Percentiles rank a stretch among this genome's conserved stretches.
Conservation (phyloP, 1,140 invertebrate species). For the Microplitis demolitor region DNA sequence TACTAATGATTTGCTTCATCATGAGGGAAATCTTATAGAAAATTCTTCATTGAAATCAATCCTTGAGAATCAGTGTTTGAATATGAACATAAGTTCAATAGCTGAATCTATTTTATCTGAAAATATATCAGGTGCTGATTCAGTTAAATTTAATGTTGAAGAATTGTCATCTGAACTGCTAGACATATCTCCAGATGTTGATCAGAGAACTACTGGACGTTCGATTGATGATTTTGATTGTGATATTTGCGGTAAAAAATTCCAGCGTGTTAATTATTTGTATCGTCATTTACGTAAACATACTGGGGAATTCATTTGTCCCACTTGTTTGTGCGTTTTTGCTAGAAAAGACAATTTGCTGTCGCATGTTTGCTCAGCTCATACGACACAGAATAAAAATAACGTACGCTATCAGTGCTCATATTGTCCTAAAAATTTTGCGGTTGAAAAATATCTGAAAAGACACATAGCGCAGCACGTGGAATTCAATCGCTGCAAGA, state of each 20-base stretch:
- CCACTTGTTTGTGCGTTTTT: conserved; percentile 38
- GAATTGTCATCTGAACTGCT: conserved; percentile 31
- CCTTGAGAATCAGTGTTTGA: conserved; percentile 30
- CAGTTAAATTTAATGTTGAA: conserved; percentile 31
- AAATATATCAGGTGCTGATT: conserved; percentile 26
- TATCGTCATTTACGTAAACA: conserved; percentile 60
- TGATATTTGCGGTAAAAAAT: conserved; percentile 60
- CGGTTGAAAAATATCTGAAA: conserved; percentile 33
- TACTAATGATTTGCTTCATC: conserved; percentile 31
- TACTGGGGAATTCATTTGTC: conserved; percentile 57
- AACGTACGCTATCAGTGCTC: conserved; percentile 27
- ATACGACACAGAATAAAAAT: neutral
- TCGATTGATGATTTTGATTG: conserved; percentile 39
- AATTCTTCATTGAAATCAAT: conserved; percentile 32
- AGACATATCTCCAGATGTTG: conserved; percentile 28
- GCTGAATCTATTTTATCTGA: conserved; percentile 31
- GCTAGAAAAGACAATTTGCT: conserved; percentile 36
- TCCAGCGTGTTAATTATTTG: conserved; percentile 53
- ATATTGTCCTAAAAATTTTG: conserved; percentile 34
- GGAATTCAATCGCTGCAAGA: conserved; percentile 28
- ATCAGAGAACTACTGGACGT: conserved; percentile 9
- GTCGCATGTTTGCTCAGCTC: conserved; percentile 28
- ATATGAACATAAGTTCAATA: conserved; percentile 28
- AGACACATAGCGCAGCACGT: conserved; percentile 32
- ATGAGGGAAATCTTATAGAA: conserved; percentile 26